These are phyloP conservation scores for Alaudala cheleensis DNA, from an alignment of 2,113 vertebrate genomes.

Conservation along the genomic window DNA sequence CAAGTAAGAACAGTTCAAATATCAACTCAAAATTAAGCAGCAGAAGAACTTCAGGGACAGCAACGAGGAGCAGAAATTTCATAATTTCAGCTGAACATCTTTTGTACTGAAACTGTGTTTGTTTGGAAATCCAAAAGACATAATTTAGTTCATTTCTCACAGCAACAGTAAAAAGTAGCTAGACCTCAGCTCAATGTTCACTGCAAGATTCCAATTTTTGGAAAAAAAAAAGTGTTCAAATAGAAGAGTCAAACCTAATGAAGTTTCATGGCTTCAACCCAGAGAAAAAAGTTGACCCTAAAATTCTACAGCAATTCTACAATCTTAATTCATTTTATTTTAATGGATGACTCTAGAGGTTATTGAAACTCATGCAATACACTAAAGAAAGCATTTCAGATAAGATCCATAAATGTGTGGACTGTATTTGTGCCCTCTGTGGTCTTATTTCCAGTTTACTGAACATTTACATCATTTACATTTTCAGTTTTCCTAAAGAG, in stretches of 20 bases:
- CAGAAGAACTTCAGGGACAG: not conserved
- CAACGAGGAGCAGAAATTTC: not conserved
- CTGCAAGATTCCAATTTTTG: not conserved
- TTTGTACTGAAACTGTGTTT: not conserved
- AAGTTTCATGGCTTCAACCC: not conserved
- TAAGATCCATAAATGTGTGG: not conserved
- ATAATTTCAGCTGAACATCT: not conserved
- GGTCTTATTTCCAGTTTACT: not conserved
- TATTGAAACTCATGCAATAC: not conserved
- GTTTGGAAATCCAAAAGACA: not conserved
- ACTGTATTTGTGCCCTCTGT: not conserved
- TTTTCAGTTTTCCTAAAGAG: not conserved
- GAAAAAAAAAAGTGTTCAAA: not conserved
- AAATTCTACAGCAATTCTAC: not conserved
- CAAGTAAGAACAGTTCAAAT: not conserved
- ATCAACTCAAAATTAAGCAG: not conserved
- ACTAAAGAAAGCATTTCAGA: not conserved
- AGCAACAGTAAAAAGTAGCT: not conserved
- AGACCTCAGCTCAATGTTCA: not conserved
- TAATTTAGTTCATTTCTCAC: not conserved
- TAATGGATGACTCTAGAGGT: not conserved
- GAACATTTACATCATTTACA: not conserved
- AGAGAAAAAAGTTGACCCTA: not conserved
- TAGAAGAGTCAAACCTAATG: not conserved
- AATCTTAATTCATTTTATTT: not conserved